Conservation (phyloP, 1,140 invertebrate genomes). For the Theocolax elegans region DNA sequence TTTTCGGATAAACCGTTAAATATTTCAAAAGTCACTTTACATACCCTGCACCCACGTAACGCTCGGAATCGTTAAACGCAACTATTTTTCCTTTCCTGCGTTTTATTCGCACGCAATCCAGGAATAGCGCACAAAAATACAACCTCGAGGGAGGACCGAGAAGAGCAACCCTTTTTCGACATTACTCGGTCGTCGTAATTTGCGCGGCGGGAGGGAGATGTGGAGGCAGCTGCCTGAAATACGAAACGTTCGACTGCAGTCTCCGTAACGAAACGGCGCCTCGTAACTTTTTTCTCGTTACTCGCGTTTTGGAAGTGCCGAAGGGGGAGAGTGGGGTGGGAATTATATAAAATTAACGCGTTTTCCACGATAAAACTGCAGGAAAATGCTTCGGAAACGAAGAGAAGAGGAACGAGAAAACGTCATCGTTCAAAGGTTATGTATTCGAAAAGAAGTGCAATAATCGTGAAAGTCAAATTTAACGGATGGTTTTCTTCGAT, state of each 20-base stretch:
- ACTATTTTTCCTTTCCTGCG: too few relatives aligned
- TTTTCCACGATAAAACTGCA: slow-evolving; percentile 25
- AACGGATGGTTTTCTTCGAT: slow-evolving; percentile 61
- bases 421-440: too few relatives aligned
- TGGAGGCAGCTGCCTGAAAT: slow-evolving; percentile 36
- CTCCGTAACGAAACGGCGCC: slow-evolving; percentile 43
- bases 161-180: slow-evolving; percentile 45
- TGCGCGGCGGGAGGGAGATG: slow-evolving; percentile 3
- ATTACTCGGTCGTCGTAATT: slow-evolving; percentile 33
- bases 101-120: too few relatives aligned
- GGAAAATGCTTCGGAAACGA: slow-evolving; percentile 21
- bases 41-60: too few relatives aligned
- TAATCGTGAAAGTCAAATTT: slow-evolving; percentile 69
- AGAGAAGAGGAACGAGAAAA: too few relatives aligned
- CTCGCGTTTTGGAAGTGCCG: too few relatives aligned
- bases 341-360: slow-evolving; percentile 66
- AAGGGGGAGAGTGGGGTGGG: too few relatives aligned
- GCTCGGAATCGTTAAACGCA: too few relatives aligned
- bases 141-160: not conserved
- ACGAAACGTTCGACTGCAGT: slow-evolving; percentile 29
- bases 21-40: too few relatives aligned
- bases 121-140: too few relatives aligned
- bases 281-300: slow-evolving; percentile 65
- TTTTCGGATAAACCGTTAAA: too few relatives aligned
- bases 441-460: too few relatives aligned